Base-by-base conservation (phyloP, 2,797 vertebrate genomes). In the Aeoliscus strigatus region DNA sequence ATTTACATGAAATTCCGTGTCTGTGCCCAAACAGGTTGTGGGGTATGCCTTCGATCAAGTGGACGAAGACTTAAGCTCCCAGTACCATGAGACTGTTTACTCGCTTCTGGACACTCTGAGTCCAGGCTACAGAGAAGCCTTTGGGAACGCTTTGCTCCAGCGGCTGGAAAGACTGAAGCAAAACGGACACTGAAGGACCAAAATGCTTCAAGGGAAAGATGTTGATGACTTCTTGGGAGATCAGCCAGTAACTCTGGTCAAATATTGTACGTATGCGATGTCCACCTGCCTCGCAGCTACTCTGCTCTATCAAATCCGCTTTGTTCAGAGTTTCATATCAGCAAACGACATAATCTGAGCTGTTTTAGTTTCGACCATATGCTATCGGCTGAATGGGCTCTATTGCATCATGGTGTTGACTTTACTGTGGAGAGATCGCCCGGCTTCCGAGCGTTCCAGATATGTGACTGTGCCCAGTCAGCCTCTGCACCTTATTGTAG, bases 51-150 rank as follows among this genome's bases (percentile, higher is more conserved):
- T 96, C 60, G 88, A 98, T 78, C 87, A 93, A 44, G 91, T 94
- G 51, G 86, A 95, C n/a, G 90, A 92, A 26, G 87, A 82, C 21
- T 47, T 93, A 60, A 88, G 79, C 66, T 90, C 85, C 23, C 93
- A 91, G 8, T 97, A 96, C 77, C 92, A 98, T 2, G 96, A 99
- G 81, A 97, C 94, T 1, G 88, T 98, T 72, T 99, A 99, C 83
- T 98, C 96, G 0, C 84, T 99, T 49, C 73, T 99, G 85, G 96
- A 99, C 60, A 90, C 87, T 0, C 88, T 99, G 66, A 99, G 96
- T 85, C 95, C 93, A 0, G 94, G 94, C 0, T 99, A 99, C 81
- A 91, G 94, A 66, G 91, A 98, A 55, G 94, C 96, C 3, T 99
- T 99, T 49, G 96, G 94, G 51, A 97, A 96, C 2, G 96, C 95